Base-by-base conservation (phyloP, 2,113 vertebrate species). In the Oncorhynchus masou region DNA sequence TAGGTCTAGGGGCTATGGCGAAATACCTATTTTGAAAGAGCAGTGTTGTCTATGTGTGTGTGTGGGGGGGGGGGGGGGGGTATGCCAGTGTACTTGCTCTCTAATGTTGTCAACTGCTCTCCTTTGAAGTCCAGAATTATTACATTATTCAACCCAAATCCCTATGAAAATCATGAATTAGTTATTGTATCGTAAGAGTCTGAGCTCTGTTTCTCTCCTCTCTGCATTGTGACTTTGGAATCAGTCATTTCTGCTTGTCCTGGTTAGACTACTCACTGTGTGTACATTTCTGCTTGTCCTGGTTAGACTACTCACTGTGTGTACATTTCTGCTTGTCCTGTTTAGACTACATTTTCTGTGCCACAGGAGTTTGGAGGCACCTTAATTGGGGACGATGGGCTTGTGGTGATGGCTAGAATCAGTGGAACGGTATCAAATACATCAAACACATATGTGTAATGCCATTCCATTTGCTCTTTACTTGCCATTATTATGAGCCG, bases 181-280 rank as follows among this genome's bases (percentile, higher is more conserved):
- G 3, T 16, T 4, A 0, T 51, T 51, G 2, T 51, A 51, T 15
- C 49, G 1, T 51, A 51, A 39, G 8, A 51, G 49, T 51, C 49
- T n/a, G 59, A 60, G 59, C 16, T 60, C 7, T 15, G 19, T 60
- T 60, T 22, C 2, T 9, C 59, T 22, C n/a, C n/a, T n/a, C 12
- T n/a, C 59, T 4, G 59, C 20, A 60, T 13, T 57, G 13, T 57
- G 51, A n/a, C 39, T 45, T 5, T 66, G 65, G 24, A 64, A 45
- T 5, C 60, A 27, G 29, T 54, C 49, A 70, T 79, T 79, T 69
- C 78, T 24, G 29, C 77, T 68, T 79, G 67, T 39, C 39, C 39
- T 20, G 24, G 15, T 57, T 67, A 68, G 48, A 39, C 31, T 9
- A 9, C 2, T 15, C 59, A 51, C 15, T 51, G n/a, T 34, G 6